Evolutionary conservation across 2,888 invertebrate species (phyloP), one percentile per base, ranked within the genome.

Genomic region (Athetis lepigone): DNA sequence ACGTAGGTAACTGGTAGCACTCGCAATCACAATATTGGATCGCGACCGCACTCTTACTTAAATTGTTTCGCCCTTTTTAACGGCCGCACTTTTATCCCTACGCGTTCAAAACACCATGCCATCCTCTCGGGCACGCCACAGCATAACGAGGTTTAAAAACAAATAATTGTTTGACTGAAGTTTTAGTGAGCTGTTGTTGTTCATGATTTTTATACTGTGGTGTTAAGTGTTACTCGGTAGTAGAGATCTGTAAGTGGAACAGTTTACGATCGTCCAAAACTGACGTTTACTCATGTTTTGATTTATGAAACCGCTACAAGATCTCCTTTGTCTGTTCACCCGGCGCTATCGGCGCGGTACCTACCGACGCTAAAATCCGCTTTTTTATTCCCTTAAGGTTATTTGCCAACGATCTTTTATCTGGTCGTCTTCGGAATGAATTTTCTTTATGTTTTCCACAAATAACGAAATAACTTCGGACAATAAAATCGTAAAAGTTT

Each of bases 221-320:
- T 19, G 70, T 73, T 68, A 29, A 51, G 23, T 49, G 55, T 52
- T 64, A 66, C 63, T 67, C 7, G 59, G 63, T 67, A 45, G 73
- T 59, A 49, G 52, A 59, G 47, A 57, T 70, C 46, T 77, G 70
- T 85, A 82, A 81, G 79, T 61, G 78, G 66, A 67, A 62, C 72
- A 75, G 81, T 89, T 91, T 90, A 90, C 87, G 90, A 89, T 80
- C 86, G 83, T 85, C 86, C 87, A 84, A 85, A 87, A 87, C 75
- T 85, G 90, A 90, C 89, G 85, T 91, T 91, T 89, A 91, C 87
- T 88, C 76, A 57, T 76, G 82, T 88, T 89, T 85, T 90, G 91
- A 91, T 90, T 91, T 90, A 90, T 89, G 88, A 80, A 81, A 78
- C 81, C 78, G 70, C 70, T 58, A 56, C 76, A 80, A 66, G 73